Conservation (phyloP, 2,888 invertebrate genomes). For the Brachyptera putata region DNA sequence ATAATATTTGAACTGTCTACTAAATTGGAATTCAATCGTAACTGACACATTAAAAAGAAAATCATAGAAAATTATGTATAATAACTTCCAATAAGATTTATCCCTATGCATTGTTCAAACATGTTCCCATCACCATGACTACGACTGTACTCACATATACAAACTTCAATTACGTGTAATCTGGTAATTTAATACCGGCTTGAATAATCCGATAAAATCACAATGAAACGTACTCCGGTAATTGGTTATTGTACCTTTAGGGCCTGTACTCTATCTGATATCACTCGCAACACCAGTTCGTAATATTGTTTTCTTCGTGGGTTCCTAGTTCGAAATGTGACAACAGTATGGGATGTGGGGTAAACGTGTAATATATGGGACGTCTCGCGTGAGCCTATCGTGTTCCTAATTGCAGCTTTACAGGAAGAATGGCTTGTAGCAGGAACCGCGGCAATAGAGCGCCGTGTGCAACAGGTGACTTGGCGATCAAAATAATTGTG, state of each 20-base stretch:
- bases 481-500: no score
- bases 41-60: no score
- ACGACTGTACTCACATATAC: background rate
- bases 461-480: no score
- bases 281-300: no score
- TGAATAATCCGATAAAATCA: background rate
- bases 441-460: background rate
- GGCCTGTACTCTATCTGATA: no score
- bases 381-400: background rate
- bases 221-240: slow-evolving; percentile 16
- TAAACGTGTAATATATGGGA: background rate
- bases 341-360: background rate
- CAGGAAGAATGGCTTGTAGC: no score
- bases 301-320: no score
- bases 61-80: no score
- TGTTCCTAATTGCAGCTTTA: background rate
- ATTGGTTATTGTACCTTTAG: slow-evolving; percentile 12
- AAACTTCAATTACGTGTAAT: slow-evolving; percentile 11
- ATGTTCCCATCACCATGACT: background rate
- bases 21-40: no score
- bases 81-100: no score
- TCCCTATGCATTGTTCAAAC: no score
- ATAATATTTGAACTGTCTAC: no score
- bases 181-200: slow-evolving; percentile 16
- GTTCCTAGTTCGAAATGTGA: background rate